Conservation (phyloP, 2,888 invertebrate genomes). For the Hirtodrosophila trivittata region DNA sequence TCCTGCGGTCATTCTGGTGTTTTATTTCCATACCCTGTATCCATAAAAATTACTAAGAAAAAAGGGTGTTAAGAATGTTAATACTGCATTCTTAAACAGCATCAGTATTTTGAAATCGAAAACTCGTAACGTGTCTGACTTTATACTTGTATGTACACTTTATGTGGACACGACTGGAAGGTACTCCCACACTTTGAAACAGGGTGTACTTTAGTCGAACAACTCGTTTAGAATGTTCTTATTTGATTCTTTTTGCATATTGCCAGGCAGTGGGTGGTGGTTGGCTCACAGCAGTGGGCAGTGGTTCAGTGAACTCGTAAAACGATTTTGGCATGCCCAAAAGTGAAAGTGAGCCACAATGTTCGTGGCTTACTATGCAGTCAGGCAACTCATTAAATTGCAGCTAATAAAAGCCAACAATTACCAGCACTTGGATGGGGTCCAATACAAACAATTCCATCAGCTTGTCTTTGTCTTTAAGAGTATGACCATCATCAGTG, state of each 20-base stretch:
- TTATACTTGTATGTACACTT: too few species aligned
- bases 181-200: too few species aligned
- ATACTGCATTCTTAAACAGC: too few species aligned
- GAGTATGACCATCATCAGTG: slow-evolving; percentile 21
- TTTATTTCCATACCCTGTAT: slow-evolving; percentile 1
- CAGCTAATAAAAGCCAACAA: slow-evolving; percentile 67
- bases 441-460: slow-evolving; percentile 30
- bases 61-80: too few species aligned
- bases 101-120: too few species aligned
- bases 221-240: neutral
- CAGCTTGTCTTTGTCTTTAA: slow-evolving; percentile 40
- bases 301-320: slow-evolving; percentile 70
- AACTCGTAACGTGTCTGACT: too few species aligned
- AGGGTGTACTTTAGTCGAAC: too few species aligned
- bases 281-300: neutral
- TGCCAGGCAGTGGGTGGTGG: slow-evolving; percentile 8
- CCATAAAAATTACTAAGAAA: too few species aligned
- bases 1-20: slow-evolving; percentile 75
- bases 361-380: slow-evolving; percentile 58
- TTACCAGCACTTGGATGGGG: slow-evolving; percentile 39
- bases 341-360: slow-evolving; percentile 60
- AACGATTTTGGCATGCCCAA: slow-evolving; percentile 52
- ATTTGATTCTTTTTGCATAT: slow-evolving; percentile 64
- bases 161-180: too few species aligned
- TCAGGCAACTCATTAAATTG: slow-evolving; percentile 54